Conservation (phyloP, 23 tunicate species). For the Styela plicata region DNA sequence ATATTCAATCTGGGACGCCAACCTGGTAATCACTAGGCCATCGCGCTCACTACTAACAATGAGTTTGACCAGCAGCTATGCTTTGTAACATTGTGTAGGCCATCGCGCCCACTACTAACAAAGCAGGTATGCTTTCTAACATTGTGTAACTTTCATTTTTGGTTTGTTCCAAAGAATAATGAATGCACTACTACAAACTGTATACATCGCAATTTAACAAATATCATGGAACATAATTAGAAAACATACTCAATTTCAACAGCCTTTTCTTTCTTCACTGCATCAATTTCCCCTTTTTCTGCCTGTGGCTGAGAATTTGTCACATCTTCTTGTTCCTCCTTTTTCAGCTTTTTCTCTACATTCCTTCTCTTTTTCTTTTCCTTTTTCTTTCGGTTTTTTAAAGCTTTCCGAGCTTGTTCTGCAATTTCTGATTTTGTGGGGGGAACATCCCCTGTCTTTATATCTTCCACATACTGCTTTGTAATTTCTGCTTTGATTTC, state of each 20-base stretch:
- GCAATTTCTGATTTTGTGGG: conserved; percentile 9
- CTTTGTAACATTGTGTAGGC: no score
- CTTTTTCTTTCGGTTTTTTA: conserved; percentile 57
- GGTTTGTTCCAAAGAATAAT: no score
- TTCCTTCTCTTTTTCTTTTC: conserved; percentile 51
- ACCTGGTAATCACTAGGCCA: no score
- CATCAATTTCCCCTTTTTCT: conserved; percentile 29
- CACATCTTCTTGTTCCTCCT: conserved; percentile 6
- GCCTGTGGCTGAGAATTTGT: conserved; percentile 8
- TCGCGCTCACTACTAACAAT: no score
- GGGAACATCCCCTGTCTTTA: neutral
- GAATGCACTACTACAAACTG: no score
- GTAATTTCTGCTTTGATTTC: conserved; percentile 31
- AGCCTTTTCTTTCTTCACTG: conserved; percentile 26
- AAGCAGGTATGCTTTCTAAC: no score
- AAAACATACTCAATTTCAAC: conserved; percentile 27
- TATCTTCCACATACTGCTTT: neutral
- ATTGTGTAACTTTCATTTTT: no score
- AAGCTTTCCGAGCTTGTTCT: conserved; percentile 3
- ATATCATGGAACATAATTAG: neutral
- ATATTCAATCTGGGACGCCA: no score
- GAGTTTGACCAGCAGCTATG: no score
- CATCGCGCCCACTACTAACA: no score
- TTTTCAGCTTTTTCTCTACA: conserved; percentile 13
- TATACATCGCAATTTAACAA: no score